These are phyloP conservation scores for Dendrolimus pini DNA, from an alignment of 2,888 invertebrate genomes.

Conservation along the genomic window DNA sequence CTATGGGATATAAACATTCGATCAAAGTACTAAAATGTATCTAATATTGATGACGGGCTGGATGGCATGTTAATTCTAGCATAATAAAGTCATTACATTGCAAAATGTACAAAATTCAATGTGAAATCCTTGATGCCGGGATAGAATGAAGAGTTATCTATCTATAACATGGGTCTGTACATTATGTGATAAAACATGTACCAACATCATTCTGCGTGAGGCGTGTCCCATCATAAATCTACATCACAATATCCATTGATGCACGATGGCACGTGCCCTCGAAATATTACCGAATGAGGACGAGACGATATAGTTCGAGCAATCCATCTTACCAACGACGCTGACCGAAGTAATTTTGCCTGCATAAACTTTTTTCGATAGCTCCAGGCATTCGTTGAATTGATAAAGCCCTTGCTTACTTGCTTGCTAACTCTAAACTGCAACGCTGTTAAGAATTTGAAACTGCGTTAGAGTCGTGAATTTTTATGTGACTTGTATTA, in stretches of 20 bases:
- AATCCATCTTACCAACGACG: not conserved
- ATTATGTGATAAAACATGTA: not conserved
- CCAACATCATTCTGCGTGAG: not conserved
- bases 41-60: too few relatives aligned
- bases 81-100: too few relatives aligned
- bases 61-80: too few relatives aligned
- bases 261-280: not conserved
- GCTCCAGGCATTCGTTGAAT: not conserved
- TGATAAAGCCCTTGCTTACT: not conserved
- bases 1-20: too few relatives aligned
- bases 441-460: too few relatives aligned
- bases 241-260: constrained; percentile 17
- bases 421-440: too few relatives aligned
- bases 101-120: too few relatives aligned
- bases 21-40: too few relatives aligned
- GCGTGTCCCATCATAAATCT: constrained; percentile 27
- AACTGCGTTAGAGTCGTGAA: too few relatives aligned
- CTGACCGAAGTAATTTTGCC: not conserved
- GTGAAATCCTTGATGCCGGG: too few relatives aligned
- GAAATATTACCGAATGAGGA: not conserved
- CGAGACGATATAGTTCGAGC: not conserved
- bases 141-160: too few relatives aligned
- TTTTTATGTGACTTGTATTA: too few relatives aligned
- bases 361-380: not conserved
- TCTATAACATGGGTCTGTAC: not conserved